Base-by-base conservation (phyloP, 2,113 vertebrate genomes). In the Tachysurus vachellii region DNA sequence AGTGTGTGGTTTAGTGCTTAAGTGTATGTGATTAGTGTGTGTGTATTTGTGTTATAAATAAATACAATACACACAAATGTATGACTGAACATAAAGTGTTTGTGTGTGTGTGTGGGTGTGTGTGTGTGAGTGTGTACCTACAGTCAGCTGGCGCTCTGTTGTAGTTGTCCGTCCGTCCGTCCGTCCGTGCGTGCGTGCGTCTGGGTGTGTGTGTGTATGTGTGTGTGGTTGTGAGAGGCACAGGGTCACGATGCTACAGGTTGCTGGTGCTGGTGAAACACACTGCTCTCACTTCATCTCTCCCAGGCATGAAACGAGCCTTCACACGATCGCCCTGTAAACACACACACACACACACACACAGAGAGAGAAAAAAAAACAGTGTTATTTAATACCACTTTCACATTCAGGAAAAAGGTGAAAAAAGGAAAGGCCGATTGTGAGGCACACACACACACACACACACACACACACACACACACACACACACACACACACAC, bases 91-190 rank as follows among this genome's bases (percentile, higher is more conserved):
- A 62, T 23, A 26, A 62, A 50, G 47, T 50, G 47, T 50, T 1
- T 57, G 12, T 61, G 5, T 61, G 8, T 62, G 21, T 26, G 5
- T 62, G 8, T 62, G 47, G 1, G 47, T 50, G 47, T 50, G 56
- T 57, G 56, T 57, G 56, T 59, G 50, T 68, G 13, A 90, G 87
- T 86, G 91, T 26, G 26, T 96, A 99, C 98, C 97, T 94, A 99
- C 98, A 97, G 96, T 98, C 97, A 97, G 97, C 97, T 96, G 97
- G 97, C 95, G 96, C 95, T 96, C 96, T 96, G 94, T 96, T 95
- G 95, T 95, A 96, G 95, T 96, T 95, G 95, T 96, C 96, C 96
- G 95, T 79, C 75, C 42, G 71, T 75, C 42, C 12, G 71, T 73
- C 5, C 5, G 42, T 47, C 54, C 26, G 53, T 54, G 44, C 53